Conservation (phyloP, 2,888 invertebrate species). For the Dicyrtoma fusca region DNA sequence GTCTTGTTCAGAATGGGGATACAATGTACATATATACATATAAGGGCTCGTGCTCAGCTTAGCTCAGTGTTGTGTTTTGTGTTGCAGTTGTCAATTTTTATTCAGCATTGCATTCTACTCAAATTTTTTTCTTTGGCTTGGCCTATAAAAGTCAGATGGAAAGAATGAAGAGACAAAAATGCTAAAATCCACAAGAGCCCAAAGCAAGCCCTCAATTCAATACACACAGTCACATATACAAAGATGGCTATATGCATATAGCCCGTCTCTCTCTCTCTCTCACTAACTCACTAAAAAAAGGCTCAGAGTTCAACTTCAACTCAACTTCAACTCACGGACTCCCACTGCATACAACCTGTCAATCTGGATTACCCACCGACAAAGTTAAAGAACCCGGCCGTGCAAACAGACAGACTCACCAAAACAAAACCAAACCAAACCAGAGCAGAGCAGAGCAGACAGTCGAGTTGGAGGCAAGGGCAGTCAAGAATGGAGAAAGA, state of each 20-base stretch:
- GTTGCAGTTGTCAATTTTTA: conserved; percentile 6
- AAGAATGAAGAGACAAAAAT: not conserved
- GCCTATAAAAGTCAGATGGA: not conserved
- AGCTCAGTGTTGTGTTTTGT: too few species aligned
- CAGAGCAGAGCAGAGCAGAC: too few species aligned
- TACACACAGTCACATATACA: too few species aligned
- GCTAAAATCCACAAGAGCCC: too few species aligned
- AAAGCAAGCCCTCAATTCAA: too few species aligned
- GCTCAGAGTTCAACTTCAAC: not conserved
- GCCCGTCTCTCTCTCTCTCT: not conserved
- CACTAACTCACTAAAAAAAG: not conserved
- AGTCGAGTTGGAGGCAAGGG: too few species aligned
- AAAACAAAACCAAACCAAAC: conserved; percentile 4
- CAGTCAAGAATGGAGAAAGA: not conserved
- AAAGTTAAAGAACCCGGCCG: conserved; percentile 43
- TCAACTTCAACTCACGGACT: conserved; percentile 7
- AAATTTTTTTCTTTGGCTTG: not conserved
- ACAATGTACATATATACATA: conserved; percentile 1
- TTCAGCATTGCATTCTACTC: not conserved
- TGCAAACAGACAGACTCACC: conserved; percentile 31
- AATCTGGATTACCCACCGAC: conserved; percentile 53
- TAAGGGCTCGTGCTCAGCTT: not conserved
- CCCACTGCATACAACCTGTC: conserved; percentile 43
- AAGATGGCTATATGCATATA: too few species aligned
- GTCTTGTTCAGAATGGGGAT: not conserved